Base-by-base conservation (phyloP, 2,797 vertebrate species). In the Chiroxiphia lanceolata region DNA sequence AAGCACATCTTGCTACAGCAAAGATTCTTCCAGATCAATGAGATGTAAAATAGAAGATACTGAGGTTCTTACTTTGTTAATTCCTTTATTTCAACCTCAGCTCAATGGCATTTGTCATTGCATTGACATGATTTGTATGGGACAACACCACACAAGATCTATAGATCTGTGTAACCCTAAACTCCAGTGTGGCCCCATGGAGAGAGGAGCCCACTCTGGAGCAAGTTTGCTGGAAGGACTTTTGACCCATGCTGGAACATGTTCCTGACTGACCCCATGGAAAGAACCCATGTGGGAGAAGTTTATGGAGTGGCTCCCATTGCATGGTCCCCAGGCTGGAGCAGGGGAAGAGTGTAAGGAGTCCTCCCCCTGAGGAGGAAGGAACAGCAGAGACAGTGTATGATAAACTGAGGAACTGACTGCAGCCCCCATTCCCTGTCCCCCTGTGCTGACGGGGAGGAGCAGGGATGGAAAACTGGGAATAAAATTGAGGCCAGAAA, bases 21-120 rank as follows among this genome's bases (percentile, higher is more conserved):
- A 29, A 90, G 33, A 44, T 45, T 82, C 51, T 56, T 84, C 44
- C 59, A 84, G 59, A 70, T 47, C 85, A 82, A 4, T 45, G n/a
- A 86, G 19, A 94, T 38, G 11, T 60, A 83, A 93, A 93, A 82
- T 8, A 89, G 63, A 87, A 90, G 53, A 84, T 50, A 83, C 6
- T 31, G 15, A 86, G 10, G 33, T 47, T 84, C 61, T 45, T 48
- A 19, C 19, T 91, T 68, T 13, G 6, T 75, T 83, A 33, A 45
- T 53, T 44, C 23, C 16, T 93, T 78, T 48, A 40, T 84, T 80
- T 75, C 65, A 83, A 26, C 14, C 25, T 70, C 34, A 67, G 48
- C 15, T 82, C 33, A 54, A n/a, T 4, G 69, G n/a, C 42, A 63
- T 54, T 72, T 75, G 26, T 36, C 22, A 23, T 40, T 78, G 25